phyloP scores from a whole-genome alignment of 2,113 vertebrate genomes.

The Donacobius atricapilla region DNA sequence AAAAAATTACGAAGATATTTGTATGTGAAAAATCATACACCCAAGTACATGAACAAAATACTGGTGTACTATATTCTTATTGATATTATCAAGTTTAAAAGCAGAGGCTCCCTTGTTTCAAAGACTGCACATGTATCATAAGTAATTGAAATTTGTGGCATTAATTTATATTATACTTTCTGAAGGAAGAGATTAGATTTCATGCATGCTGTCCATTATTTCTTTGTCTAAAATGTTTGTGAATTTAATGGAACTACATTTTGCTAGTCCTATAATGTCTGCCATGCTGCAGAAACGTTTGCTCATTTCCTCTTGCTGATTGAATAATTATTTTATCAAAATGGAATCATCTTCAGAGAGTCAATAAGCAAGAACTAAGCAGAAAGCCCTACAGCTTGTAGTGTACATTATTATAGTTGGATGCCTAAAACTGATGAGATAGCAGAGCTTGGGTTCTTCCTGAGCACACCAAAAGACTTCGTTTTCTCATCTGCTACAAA shows the following conservation, averaged over 20 bases:
- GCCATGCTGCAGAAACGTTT: not conserved
- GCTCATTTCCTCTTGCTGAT: not conserved
- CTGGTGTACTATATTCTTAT: not conserved
- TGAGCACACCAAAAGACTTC: not conserved
- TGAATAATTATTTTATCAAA: slow-evolving; percentile 10
- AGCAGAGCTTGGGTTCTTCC: not conserved
- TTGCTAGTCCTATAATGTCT: not conserved
- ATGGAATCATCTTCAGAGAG: not conserved
- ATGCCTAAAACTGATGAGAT: not conserved
- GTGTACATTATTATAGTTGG: fast-evolving
- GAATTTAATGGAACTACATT: not conserved
- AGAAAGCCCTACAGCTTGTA: not conserved
- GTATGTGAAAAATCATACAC: not conserved
- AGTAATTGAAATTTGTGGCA: not conserved
- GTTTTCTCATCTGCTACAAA: not conserved
- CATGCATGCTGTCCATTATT: not conserved
- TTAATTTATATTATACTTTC: not conserved
- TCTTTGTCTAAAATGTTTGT: not conserved
- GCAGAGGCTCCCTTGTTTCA: not conserved
- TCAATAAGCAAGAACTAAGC: not conserved
- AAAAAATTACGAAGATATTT: not conserved
- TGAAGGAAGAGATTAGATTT: not conserved
- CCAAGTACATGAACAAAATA: not conserved
- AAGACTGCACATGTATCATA: not conserved
- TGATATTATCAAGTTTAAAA: not conserved